Conservation (phyloP, 1,140 invertebrate species). For the Micrasema minimum region DNA sequence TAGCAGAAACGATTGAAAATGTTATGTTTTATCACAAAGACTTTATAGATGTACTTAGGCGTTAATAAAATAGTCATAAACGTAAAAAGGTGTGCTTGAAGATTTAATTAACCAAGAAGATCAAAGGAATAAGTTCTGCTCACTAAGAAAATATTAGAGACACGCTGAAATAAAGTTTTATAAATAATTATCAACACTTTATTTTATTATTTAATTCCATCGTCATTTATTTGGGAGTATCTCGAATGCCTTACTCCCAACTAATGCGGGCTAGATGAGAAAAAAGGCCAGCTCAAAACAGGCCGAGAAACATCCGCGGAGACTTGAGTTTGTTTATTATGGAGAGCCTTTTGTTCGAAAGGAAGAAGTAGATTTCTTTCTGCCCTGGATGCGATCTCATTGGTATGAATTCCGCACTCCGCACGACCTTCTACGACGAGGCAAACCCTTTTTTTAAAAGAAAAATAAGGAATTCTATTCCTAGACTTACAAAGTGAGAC, state of each 20-base stretch:
- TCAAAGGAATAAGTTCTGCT: too few relatives aligned
- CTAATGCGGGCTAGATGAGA: not conserved
- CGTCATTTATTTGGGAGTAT: too few relatives aligned
- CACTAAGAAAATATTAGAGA: too few relatives aligned
- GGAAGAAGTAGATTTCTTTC: too few relatives aligned
- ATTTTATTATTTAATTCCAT: too few relatives aligned
- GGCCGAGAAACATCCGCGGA: not conserved
- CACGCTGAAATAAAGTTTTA: too few relatives aligned
- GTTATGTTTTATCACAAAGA: conserved; percentile 7
- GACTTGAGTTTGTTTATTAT: conserved; percentile 21
- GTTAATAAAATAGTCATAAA: conserved; percentile 1
- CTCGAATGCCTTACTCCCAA: not conserved
- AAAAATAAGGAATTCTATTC: conserved; percentile 5
- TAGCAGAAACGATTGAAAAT: conserved; percentile 9
- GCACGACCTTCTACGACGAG: conserved; percentile 4
- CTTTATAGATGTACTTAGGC: not conserved
- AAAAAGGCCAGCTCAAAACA: not conserved
- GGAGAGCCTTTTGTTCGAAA: not conserved
- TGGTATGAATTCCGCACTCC: conserved; percentile 18
- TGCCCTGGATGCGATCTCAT: not conserved
- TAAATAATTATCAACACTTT: too few relatives aligned
- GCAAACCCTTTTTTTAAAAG: conserved; percentile 1
- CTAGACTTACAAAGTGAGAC: not conserved
- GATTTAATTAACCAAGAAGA: too few relatives aligned
- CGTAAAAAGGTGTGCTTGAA: not conserved